Conservation (phyloP, 2,888 invertebrate genomes). For the Ophraella communa region DNA sequence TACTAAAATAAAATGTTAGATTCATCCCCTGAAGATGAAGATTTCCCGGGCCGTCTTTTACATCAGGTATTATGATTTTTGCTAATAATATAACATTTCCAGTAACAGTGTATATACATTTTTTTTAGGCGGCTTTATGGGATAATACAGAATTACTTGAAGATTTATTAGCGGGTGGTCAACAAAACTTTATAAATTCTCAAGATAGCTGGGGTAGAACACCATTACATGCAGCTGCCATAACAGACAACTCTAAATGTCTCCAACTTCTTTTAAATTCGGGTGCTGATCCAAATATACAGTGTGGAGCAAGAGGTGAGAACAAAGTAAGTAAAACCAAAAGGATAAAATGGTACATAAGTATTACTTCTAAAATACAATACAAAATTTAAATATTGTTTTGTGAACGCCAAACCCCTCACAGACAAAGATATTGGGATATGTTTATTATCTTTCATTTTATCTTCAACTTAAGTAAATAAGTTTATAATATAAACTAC, state of each 20-base stretch:
- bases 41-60: slow-evolving; percentile 78
- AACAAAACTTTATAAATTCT: slow-evolving; percentile 69
- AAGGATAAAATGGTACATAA: too few relatives aligned
- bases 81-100: neutral
- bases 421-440: too few relatives aligned
- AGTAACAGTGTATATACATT: neutral
- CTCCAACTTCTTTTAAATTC: slow-evolving; percentile 73
- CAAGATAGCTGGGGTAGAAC: slow-evolving; percentile 78
- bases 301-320: slow-evolving; percentile 72
- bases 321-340: slow-evolving; percentile 64
- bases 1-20: slow-evolving; percentile 60
- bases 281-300: slow-evolving; percentile 74
- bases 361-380: too few relatives aligned
- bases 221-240: slow-evolving; percentile 83
- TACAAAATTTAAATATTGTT: too few relatives aligned
- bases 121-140: slow-evolving; percentile 78
- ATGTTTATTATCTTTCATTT: too few relatives aligned
- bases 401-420: too few relatives aligned
- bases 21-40: slow-evolving; percentile 80
- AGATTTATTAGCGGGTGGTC: slow-evolving; percentile 77
- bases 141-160: slow-evolving; percentile 86
- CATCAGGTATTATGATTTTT: slow-evolving; percentile 67
- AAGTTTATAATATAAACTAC: too few relatives aligned
- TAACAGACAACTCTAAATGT: slow-evolving; percentile 78
- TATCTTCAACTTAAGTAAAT: too few relatives aligned